phyloP scores from a whole-genome alignment of 2,113 vertebrate genomes.

The Marcusenius ussheri region DNA sequence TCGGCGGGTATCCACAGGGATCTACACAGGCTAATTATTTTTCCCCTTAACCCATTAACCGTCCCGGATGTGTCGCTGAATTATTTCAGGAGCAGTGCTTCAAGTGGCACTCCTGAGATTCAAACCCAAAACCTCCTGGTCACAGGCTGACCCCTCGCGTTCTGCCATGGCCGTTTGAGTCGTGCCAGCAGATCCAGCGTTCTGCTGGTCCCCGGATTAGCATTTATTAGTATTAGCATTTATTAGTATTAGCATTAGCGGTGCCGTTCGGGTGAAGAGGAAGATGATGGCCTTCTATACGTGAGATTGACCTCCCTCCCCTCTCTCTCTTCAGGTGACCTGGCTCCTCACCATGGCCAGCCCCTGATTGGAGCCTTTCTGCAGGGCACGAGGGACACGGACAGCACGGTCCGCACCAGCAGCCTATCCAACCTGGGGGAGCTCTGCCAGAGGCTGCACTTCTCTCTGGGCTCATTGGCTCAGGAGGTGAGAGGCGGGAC shows the following conservation, averaged over 20 bases:
- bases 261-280: not conserved
- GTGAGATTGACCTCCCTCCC: not conserved
- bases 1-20: not conserved
- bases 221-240: not conserved
- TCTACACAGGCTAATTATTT: not conserved
- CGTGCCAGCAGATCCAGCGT: not conserved
- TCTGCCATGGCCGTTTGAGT: not conserved
- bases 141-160: not conserved
- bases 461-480: slow-evolving; percentile 71
- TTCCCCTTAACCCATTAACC: not conserved
- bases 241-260: not conserved
- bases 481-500: slow-evolving; percentile 70
- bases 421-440: slow-evolving; percentile 90
- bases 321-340: slow-evolving; percentile 62
- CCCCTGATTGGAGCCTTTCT: slow-evolving; percentile 74
- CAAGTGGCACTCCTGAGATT: not conserved
- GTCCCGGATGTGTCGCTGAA: not conserved
- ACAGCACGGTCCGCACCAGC: slow-evolving; percentile 72
- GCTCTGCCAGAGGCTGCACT: slow-evolving; percentile 77
- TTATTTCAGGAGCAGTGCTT: not conserved
- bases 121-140: not conserved
- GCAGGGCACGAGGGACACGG: slow-evolving; percentile 64
- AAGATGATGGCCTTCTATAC: not conserved
- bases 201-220: not conserved
- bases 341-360: slow-evolving; percentile 71